Conservation (phyloP, 2,797 vertebrate species). For the Neosilurus hyrtlii region DNA sequence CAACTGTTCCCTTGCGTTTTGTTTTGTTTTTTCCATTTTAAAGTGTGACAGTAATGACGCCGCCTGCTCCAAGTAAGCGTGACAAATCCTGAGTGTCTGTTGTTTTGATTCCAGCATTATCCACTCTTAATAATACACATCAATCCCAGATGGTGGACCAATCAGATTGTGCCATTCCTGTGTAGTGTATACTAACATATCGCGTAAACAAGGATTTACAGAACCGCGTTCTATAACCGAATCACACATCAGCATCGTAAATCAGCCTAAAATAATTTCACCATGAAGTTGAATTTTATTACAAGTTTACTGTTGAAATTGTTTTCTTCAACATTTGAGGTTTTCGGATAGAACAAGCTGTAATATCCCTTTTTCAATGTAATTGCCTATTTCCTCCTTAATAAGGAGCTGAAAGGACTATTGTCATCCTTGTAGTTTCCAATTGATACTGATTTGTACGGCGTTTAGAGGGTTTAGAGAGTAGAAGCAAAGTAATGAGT, state of each 20-base stretch:
- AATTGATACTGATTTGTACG: slow-evolving; percentile 24
- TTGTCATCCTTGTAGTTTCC: slow-evolving; percentile 27
- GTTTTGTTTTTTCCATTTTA: no score
- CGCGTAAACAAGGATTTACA: neutral
- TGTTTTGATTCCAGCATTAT: no score
- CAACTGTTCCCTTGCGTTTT: no score
- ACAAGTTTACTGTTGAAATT: neutral
- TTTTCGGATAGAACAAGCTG: neutral
- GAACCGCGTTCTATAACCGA: neutral
- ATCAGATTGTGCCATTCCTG: no score
- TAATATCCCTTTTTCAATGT: slow-evolving; percentile 10
- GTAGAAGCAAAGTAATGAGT: slow-evolving; percentile 38
- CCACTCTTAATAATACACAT: no score
- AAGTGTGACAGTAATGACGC: no score
- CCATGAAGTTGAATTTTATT: slow-evolving; percentile 11
- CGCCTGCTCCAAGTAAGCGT: no score
- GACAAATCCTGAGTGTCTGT: no score
- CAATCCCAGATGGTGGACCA: no score
- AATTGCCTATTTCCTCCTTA: slow-evolving; percentile 27
- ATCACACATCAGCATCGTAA: neutral
- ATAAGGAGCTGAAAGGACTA: slow-evolving; percentile 24
- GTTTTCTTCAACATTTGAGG: neutral
- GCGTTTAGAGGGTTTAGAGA: slow-evolving; percentile 19
- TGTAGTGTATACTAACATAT: no score
- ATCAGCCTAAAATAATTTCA: neutral